Conservation (phyloP, 1,140 invertebrate genomes). For the Ostrea edulis region DNA sequence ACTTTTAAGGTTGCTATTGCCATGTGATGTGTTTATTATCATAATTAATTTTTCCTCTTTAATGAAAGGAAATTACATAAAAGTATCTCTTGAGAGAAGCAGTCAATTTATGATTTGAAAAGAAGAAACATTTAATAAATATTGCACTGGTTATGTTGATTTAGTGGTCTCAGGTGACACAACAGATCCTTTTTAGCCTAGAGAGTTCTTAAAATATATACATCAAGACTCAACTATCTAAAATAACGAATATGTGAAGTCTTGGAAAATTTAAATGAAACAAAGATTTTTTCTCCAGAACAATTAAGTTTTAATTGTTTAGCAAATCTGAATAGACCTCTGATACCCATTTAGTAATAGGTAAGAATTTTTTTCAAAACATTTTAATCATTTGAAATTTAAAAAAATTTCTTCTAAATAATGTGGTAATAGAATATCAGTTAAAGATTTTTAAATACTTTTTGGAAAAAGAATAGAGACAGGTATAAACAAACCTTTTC, state of each 20-base stretch:
- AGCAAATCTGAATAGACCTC: neutral
- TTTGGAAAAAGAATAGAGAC: neutral
- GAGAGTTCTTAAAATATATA: no score
- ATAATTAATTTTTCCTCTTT: neutral
- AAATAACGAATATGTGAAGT: neutral
- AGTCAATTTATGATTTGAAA: no score
- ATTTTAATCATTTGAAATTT: no score
- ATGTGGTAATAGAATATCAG: neutral
- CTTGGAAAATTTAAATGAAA: neutral
- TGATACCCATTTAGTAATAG: neutral
- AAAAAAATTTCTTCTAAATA: neutral
- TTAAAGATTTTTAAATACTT: neutral
- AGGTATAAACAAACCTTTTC: neutral
- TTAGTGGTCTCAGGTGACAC: neutral
- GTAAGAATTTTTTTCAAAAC: no score
- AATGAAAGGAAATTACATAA: neutral
- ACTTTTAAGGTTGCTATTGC: slow-evolving; percentile 15
- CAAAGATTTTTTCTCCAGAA: no score
- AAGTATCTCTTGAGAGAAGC: no score
- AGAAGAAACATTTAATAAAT: neutral
- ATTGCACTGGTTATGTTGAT: neutral
- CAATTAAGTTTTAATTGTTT: no score
- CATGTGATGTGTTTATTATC: neutral
- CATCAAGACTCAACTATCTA: no score
- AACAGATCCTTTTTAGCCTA: no score